Percentiles rank a stretch among this genome's conserved stretches.
phyloP scores from a whole-genome alignment of 2,113 vertebrate genomes.

The Etheostoma cragini region DNA sequence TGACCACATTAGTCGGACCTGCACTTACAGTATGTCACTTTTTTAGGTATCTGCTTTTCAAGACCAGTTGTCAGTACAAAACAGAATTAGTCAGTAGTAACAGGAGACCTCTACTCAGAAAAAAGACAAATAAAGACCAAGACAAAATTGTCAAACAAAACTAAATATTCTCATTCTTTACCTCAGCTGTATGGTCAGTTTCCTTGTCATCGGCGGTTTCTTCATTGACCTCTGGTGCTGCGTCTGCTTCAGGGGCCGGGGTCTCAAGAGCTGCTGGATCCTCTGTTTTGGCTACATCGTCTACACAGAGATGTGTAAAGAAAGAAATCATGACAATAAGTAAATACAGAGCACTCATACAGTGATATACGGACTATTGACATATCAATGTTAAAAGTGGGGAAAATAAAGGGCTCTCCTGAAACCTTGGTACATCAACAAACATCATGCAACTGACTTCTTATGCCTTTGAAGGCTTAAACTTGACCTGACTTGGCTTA shows the following conservation, averaged over 20 bases:
- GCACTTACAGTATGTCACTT: background rate
- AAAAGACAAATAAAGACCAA: background rate
- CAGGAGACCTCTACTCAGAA: background rate
- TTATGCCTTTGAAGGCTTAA: constrained; percentile 1
- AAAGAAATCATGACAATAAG: constrained; percentile 17
- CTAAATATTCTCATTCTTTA: constrained; percentile 14
- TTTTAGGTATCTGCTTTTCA: background rate
- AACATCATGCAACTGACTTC: background rate
- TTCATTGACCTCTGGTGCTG: background rate
- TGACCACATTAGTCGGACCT: background rate
- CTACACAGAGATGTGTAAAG: constrained; percentile 34
- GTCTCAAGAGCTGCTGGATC: background rate
- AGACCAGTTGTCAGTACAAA: background rate
- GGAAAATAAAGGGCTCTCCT: constrained; percentile 1
- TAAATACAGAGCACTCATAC: constrained; percentile 1
- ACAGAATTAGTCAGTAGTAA: background rate
- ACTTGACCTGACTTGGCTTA: background rate
- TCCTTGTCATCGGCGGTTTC: background rate
- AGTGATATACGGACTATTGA: background rate
- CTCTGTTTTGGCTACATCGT: background rate
- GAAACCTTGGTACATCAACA: constrained; percentile 10
- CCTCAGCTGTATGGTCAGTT: background rate
- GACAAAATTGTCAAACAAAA: background rate
- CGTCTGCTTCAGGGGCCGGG: background rate
- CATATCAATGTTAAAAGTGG: constrained; percentile 20